Evolutionary conservation across 2,888 invertebrate species (phyloP).

Genomic region (Plemyria rubiginata): DNA sequence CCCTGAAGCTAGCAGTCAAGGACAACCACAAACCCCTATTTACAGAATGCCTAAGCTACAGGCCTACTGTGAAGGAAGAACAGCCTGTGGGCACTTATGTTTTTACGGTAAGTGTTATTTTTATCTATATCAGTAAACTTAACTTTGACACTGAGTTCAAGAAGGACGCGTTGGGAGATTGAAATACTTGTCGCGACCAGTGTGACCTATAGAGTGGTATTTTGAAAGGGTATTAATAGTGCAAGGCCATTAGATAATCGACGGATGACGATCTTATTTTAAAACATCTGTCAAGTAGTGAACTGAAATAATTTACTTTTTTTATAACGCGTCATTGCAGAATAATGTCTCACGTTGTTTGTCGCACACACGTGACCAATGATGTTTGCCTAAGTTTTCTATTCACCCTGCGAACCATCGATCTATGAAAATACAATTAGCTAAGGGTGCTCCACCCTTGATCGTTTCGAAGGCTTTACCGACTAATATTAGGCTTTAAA

Average conservation of each 20-base stretch:
- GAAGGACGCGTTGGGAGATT: no score
- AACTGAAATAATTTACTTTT: no score
- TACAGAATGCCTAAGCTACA: conserved; percentile 92
- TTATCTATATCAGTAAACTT: background rate
- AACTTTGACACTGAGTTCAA: no score
- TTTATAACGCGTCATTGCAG: no score
- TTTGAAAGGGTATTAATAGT: no score
- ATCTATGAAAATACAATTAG: conserved; percentile 10
- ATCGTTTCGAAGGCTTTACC: conserved; percentile 7
- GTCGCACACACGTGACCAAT: no score
- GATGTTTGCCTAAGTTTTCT: background rate
- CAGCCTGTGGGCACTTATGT: conserved; percentile 90
- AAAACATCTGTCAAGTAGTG: no score
- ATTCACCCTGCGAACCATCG: conserved; percentile 4
- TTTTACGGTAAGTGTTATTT: conserved; percentile 84
- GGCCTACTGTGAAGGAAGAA: conserved; percentile 92
- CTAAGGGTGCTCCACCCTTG: conserved; percentile 14
- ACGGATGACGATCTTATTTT: no score
- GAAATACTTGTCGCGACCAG: no score
- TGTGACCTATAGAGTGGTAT: no score
- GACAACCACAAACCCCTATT: conserved; percentile 96
- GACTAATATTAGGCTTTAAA: conserved; percentile 6
- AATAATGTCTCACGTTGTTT: no score
- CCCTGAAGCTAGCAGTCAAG: conserved; percentile 76
- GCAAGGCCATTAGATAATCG: no score